Conservation (phyloP, 2,113 vertebrate genomes). For the Abramis brama region DNA sequence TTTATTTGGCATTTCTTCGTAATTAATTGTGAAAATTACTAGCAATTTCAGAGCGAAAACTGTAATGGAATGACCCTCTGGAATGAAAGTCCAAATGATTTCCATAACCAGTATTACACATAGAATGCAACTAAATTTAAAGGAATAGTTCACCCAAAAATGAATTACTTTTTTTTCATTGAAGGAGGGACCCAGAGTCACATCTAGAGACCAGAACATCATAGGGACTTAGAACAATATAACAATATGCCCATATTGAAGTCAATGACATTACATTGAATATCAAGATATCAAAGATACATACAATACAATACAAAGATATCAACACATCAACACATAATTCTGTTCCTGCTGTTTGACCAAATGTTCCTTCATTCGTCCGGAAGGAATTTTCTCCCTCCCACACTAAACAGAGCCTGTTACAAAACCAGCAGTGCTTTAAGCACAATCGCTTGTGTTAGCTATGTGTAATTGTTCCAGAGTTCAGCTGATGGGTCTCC, state of each 20-base stretch:
- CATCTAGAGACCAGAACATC: neutral
- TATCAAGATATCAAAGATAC: too few relatives aligned
- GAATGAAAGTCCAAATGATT: neutral
- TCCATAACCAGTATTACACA: too few relatives aligned
- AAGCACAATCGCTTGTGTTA: slow-evolving; percentile 46
- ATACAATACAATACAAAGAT: too few relatives aligned
- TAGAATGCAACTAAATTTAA: too few relatives aligned
- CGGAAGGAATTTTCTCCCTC: slow-evolving; percentile 16
- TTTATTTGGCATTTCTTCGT: too few relatives aligned
- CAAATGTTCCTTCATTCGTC: slow-evolving; percentile 26
- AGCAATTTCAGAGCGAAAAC: too few relatives aligned
- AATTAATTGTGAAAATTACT: too few relatives aligned
- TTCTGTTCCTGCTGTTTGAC: slow-evolving; percentile 9
- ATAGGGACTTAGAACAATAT: neutral
- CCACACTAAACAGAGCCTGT: slow-evolving; percentile 45
- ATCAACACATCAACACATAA: too few relatives aligned
- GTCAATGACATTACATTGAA: neutral
- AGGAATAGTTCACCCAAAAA: too few relatives aligned
- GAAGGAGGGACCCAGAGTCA: neutral
- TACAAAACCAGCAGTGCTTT: slow-evolving; percentile 46
- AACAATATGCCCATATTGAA: neutral
- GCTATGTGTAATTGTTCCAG: slow-evolving; percentile 34
- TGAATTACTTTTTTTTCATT: too few relatives aligned
- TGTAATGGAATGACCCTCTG: neutral
- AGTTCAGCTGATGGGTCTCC: slow-evolving; percentile 36